phyloP scores from a whole-genome alignment of 2,888 invertebrate species.

The Eumacrocentrus americanus region DNA sequence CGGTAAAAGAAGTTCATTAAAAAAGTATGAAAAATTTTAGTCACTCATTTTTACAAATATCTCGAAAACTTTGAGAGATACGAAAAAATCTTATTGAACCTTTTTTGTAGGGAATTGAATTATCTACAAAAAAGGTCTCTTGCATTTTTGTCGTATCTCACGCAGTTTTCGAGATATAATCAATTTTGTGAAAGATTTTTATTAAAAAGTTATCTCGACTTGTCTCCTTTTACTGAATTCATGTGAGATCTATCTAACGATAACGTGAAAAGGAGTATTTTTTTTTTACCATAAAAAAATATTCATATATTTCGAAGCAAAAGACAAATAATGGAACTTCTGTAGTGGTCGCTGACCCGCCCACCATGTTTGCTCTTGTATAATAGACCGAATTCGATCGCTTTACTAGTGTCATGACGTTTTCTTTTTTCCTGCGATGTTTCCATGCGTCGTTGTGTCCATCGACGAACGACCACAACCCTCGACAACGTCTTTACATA shows the following conservation, averaged over 20 bases:
- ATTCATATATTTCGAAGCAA: not conserved
- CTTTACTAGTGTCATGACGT: constrained; percentile 37
- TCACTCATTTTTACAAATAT: too few relatives aligned
- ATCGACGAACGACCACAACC: not conserved
- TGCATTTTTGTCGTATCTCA: too few relatives aligned
- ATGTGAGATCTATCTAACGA: not conserved
- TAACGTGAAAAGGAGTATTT: not conserved
- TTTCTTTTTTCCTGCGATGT: constrained; percentile 33
- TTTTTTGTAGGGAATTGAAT: too few relatives aligned
- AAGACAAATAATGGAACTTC: not conserved
- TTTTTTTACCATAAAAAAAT: not conserved
- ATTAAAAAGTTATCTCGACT: too few relatives aligned
- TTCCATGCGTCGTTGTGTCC: constrained; percentile 33
- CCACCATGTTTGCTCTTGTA: constrained; percentile 52
- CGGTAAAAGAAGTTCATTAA: too few relatives aligned
- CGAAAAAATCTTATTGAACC: too few relatives aligned
- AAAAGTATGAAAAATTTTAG: too few relatives aligned
- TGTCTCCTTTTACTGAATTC: too few relatives aligned
- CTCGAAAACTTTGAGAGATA: too few relatives aligned
- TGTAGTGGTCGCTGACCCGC: constrained; percentile 58
- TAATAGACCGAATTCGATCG: constrained; percentile 61
- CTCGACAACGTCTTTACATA: not conserved
- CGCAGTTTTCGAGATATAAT: too few relatives aligned
- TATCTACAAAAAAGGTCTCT: too few relatives aligned
- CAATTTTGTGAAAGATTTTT: too few relatives aligned